Evolutionary conservation across 2,797 vertebrate species (phyloP).

Genomic region (Peromyscus attwateri): DNA sequence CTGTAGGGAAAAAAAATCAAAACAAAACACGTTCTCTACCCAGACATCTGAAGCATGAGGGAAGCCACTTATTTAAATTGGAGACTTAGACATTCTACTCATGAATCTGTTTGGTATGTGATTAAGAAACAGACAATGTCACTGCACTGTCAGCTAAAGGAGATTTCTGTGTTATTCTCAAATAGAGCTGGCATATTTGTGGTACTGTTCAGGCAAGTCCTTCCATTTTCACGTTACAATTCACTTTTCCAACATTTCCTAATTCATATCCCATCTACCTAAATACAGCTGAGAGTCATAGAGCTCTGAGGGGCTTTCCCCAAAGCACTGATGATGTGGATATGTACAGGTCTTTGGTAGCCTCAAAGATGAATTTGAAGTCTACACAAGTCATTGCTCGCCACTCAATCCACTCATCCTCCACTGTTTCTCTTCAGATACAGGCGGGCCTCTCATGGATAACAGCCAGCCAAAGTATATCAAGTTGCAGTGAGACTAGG

Average conservation of each 20-base stretch:
- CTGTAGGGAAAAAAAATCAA: constrained; percentile 6
- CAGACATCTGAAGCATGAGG: not conserved
- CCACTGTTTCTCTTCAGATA: not conserved
- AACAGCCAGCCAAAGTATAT: not conserved
- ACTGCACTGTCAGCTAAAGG: not conserved
- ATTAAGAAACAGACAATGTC: constrained; percentile 12
- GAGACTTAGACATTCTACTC: not conserved
- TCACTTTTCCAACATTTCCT: not conserved
- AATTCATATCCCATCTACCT: not conserved
- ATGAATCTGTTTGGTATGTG: not conserved
- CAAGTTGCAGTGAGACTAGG: not conserved
- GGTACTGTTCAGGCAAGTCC: not conserved
- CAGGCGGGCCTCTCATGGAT: rapidly evolving
- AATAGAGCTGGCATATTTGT: not conserved
- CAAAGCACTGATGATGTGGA: not conserved
- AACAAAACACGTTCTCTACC: not conserved
- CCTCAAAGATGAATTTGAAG: not conserved
- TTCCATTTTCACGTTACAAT: not conserved
- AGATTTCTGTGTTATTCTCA: not conserved
- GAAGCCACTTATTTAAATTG: not conserved
- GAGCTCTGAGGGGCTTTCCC: not conserved
- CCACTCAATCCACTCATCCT: not conserved
- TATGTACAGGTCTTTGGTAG: not conserved
- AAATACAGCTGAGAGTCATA: not conserved
- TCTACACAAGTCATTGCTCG: not conserved